Base-by-base conservation (phyloP, 2,888 invertebrate genomes). In the Dorcus parallelipipedus region DNA sequence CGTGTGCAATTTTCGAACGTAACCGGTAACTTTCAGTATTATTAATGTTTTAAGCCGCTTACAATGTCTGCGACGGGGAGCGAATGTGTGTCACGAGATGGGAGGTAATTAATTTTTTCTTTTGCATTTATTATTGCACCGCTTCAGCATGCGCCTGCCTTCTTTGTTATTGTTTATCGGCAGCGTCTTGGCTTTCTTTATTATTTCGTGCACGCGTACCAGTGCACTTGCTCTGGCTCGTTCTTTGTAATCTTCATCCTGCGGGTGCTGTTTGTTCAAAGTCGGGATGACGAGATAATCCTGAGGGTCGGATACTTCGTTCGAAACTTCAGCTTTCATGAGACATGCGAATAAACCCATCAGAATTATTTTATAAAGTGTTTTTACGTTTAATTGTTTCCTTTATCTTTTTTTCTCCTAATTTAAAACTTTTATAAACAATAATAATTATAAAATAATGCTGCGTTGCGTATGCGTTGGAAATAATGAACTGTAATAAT, bases 281-380 rank as follows among this genome's bases (percentile, higher is more conserved):
- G 57, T 57, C 54, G 61, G 56, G 61, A 54, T 63, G 63, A 63
- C 61, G 63, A 59, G 59, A 63, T 61, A 63, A 63, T 63, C 63
- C 63, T 63, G 51, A 56, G 54, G 58, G 62, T 59, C 51, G 52
- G 48, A 10, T 26, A 4, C 26, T 26, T 26, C 26, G 26, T 33
- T 33, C 26, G 26, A 33, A 33, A 33, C 26, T 33, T 33, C 26
- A 7, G 6, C 7, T 33, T 33, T 33, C 26, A 33, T 33, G 26
- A 33, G 26, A 33, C 26, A 6, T 33, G 6, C 26, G 26, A 33
- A 33, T 33, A 33, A 33, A 33, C 26, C 26, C 26, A 7, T 33
- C 26, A 7, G 6, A 33, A 33, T 33, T 33, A 33, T 33, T 33
- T 33, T 33, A 33, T 33, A 6, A 33, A 33, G 26, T 33, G 26